Evolutionary conservation across 2,888 invertebrate genomes (phyloP), one percentile per base, ranked within the genome.

Genomic region (Eupithecia pulchellata): DNA sequence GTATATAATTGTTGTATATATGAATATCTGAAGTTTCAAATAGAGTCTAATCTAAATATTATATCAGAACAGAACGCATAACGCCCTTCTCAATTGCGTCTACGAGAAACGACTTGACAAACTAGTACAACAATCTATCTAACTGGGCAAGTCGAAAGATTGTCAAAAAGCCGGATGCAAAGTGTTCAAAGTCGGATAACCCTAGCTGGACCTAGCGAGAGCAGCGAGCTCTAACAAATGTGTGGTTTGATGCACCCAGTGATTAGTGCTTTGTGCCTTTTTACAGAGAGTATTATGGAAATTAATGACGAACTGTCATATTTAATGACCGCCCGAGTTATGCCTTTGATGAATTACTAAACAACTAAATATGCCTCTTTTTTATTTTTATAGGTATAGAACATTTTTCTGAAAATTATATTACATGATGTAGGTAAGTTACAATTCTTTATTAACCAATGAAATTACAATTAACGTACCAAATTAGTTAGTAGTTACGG

Each of bases 201-300:
- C 20, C 14, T 1, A 30, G 11, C 64, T 30, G 55, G 55, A n/a
- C 14, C 11, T 34, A 30, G 14, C 52, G 0, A 52, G 5, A n/a
- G 1, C 9, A 57, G 52, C 11, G 55, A 64, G 11, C 71, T 62
- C 62, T 66, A 68, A 61, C 60, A 62, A 74, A 72, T 73, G 61
- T 61, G 73, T 66, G 73, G 75, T 75, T 75, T 73, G 75, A 78
- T 78, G 75, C 78, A 74, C 76, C 62, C 61, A 66, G 34, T 74
- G 70, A 76, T 75, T 78, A 69, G 66, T 58, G 58, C 69, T 69
- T 69, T 68, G 72, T 69, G 27, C 66, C 52, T 52, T 42, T 69
- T 60, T 64, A 52, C 30, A n/a, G 68, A 52, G 20, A 32, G 64
- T 66, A 68, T 62, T 72, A 68, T 72, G 68, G 64, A 42, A 72